These are phyloP conservation scores for Styela clava DNA, from an alignment of 23 tunicate species.

Conservation along the genomic window DNA sequence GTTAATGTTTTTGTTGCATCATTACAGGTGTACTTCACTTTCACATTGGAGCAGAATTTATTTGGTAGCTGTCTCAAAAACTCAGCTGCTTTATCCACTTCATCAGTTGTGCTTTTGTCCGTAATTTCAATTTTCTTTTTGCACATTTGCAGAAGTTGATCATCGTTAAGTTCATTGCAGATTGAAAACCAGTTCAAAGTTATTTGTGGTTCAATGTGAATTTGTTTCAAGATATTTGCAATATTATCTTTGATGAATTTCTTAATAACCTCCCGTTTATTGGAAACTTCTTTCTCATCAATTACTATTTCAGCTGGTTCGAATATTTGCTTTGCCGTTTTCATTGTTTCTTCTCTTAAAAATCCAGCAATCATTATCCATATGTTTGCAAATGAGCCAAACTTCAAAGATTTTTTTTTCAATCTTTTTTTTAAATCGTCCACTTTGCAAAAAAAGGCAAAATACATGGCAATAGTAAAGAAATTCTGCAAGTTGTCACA, in stretches of 20 bases:
- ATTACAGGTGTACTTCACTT: not conserved
- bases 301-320: not conserved
- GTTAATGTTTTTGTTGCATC: not conserved
- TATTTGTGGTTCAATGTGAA: not conserved
- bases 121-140: not conserved
- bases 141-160: not conserved
- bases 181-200: not conserved
- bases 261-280: not conserved
- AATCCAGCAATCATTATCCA: slow-evolving; percentile 2
- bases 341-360: not conserved
- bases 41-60: not conserved
- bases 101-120: not conserved
- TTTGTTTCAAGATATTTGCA: not conserved
- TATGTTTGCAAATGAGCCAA: not conserved
- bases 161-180: slow-evolving; percentile 2
- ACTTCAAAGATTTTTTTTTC: not conserved
- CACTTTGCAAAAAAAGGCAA: not conserved
- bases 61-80: not conserved
- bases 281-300: not conserved
- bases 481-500: not conserved
- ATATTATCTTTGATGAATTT: not conserved
- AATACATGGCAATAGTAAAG: not conserved
- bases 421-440: not conserved
- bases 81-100: not conserved
- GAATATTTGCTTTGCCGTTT: not conserved